phyloP scores from a whole-genome alignment of 2,113 vertebrate genomes.

The Pipra filicauda region DNA sequence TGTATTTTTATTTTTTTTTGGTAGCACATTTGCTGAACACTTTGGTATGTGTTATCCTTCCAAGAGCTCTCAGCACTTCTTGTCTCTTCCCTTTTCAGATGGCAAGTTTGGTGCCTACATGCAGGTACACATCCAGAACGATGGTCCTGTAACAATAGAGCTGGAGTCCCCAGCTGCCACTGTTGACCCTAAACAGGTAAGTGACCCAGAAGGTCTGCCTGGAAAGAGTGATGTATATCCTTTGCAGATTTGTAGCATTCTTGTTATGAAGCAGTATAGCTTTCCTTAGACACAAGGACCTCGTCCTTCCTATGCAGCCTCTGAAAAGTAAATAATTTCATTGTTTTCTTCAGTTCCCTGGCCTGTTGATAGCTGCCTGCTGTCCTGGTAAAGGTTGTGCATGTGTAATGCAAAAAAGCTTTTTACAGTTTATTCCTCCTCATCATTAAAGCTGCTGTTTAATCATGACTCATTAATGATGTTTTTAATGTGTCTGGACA shows the following conservation, averaged over 20 bases:
- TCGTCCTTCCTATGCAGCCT: neutral
- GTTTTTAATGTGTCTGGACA: neutral
- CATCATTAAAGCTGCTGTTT: neutral
- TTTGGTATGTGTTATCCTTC: neutral
- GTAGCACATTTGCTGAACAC: neutral
- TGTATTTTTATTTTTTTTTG: neutral
- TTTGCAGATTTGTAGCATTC: neutral
- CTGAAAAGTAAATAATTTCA: neutral
- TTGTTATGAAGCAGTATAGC: neutral
- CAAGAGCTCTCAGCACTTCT: neutral
- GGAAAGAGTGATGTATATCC: neutral
- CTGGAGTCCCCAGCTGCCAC: constrained; percentile 83
- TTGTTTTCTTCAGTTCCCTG: neutral
- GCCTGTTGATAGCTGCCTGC: neutral
- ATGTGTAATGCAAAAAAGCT: neutral
- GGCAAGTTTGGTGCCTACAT: constrained; percentile 93
- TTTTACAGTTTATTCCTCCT: neutral
- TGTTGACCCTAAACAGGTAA: constrained; percentile 89
- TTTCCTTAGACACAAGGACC: neutral
- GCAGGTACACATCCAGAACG: constrained; percentile 96
- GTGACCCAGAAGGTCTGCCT: neutral
- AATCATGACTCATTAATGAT: neutral
- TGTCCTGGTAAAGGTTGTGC: neutral
- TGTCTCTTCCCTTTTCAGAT: constrained; percentile 73
- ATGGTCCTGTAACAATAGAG: constrained; percentile 94